Evolutionary conservation across 2,797 vertebrate genomes (phyloP), one percentile per base, ranked within the genome.

Genomic region (Graptemys geographica): DNA sequence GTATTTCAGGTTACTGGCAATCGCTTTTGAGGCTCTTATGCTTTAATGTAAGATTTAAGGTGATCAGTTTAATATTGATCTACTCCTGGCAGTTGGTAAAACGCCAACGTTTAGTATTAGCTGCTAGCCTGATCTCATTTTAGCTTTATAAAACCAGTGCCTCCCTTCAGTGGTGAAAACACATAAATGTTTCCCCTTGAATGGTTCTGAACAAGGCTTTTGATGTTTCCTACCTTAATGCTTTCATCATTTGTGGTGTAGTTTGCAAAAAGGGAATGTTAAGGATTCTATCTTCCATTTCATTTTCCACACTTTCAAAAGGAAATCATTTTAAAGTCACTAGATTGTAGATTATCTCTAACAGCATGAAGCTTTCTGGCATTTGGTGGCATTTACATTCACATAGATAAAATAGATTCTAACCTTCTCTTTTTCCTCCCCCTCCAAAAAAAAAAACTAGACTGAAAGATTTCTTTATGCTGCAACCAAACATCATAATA

Each of bases 41-140:
- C 79, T 91, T 82, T 1, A 1, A 4, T 90, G 80, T 25, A 79
- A 92, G 52, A 92, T 65, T 56, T 88, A 10, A 86, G 87, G 28
- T 52, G 83, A 84, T 91, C 78, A 93, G 88, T 96, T 95, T 74
- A 95, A 88, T 97, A 97, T 97, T 87, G 94, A 95, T 97, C 92
- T 96, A 92, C 90, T 95, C 87, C 37, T 47, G 56, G 83, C 89
- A 76, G 90, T 84, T 96, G 94, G 84, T 80, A 3, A 96, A 94
- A 86, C 79, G 88, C 85, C 86, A 86, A 65, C 74, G 92, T 93
- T 37, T 41, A 84, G n/a, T 31, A 79, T 95, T 84, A 92, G 76
- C 87, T 90, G 7, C 89, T 91, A 94, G 83, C 83, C 93, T 89
- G 1, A 4, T 97, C 96, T 98, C 62, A 49, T 95, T 96, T 97